Evolutionary conservation across 2,888 invertebrate species (phyloP), one percentile per base, ranked within the genome.

Genomic region (Mesorhabditis sp.): DNA sequence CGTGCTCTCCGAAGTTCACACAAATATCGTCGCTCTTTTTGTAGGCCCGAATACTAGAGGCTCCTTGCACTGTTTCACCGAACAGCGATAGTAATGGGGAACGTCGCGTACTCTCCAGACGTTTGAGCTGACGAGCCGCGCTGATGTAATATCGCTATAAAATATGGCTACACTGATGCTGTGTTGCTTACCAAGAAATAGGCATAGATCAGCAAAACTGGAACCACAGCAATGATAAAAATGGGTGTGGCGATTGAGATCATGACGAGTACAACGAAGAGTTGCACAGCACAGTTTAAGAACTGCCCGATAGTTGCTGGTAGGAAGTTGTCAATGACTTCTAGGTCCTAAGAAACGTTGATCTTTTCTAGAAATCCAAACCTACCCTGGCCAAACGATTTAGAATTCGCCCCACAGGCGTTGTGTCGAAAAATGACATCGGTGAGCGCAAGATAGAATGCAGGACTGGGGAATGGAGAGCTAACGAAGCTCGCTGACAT

Each of bases 51-150:
- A 88, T 87, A 7, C 85, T 84, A 0, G 86, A 81, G 5, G 76
- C 76, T 50, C 83, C 83, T 4, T 92, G 92, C 68, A 97, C 91
- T 62, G 93, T 94, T 89, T 97, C 97, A 28, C 93, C 92, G 85
- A 97, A 96, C 87, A 95, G 94, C 4, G 95, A 94, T 88, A 94
- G 95, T 83, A 96, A 95, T 1, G 96, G 96, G 43, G 95, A 96
- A 69, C 95, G 90, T 3, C 93, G 93, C 0, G 95, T 91, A 0
- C 95, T 95, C 87, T 96, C 95, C 71, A 96, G 88, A 67, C 96
- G 90, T 88, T 95, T 95, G 78, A 97, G 87, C 66, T 97, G 96
- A 28, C 96, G 89, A 4, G 95, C 95, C 0, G 94, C 92, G 3
- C 93, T 91, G 74, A 96, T 93, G 88, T 95, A 96, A 88, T 94